Evolutionary conservation across 2,797 vertebrate species (phyloP).

Genomic region (Carduelis carduelis): DNA sequence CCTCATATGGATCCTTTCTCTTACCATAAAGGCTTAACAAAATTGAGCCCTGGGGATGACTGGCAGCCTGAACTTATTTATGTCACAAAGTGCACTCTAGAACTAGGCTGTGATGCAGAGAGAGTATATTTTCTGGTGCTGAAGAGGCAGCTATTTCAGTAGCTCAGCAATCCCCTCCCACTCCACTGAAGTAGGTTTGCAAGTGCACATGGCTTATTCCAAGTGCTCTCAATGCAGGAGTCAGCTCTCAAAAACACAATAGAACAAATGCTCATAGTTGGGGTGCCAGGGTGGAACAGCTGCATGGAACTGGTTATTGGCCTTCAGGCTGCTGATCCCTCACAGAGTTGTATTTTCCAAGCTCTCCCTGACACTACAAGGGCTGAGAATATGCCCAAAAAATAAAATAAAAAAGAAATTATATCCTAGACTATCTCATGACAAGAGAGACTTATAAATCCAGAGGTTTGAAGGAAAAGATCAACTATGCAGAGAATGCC

Average conservation of each 20-base stretch:
- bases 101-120: not conserved
- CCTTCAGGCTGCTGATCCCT: not conserved
- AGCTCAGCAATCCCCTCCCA: not conserved
- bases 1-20: not conserved
- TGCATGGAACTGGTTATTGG: not conserved
- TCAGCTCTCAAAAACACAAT: not conserved
- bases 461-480: not conserved
- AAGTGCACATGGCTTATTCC: not conserved
- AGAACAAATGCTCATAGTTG: not conserved
- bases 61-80: not conserved
- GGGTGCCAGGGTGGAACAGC: not conserved
- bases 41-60: not conserved
- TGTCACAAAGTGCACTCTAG: not conserved
- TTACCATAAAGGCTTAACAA: not conserved
- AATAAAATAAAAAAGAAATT: not conserved
- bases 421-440: not conserved
- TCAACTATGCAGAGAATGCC: not conserved
- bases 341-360: not conserved
- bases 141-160: constrained; percentile 14
- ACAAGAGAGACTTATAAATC: not conserved
- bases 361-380: not conserved
- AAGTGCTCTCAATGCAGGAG: not conserved
- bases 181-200: not conserved
- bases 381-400: not conserved
- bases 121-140: not conserved